Percentiles rank a stretch among this genome's conserved stretches.
phyloP scores from a whole-genome alignment of 2,888 invertebrate genomes.

The Cremastobaeus sp. region DNA sequence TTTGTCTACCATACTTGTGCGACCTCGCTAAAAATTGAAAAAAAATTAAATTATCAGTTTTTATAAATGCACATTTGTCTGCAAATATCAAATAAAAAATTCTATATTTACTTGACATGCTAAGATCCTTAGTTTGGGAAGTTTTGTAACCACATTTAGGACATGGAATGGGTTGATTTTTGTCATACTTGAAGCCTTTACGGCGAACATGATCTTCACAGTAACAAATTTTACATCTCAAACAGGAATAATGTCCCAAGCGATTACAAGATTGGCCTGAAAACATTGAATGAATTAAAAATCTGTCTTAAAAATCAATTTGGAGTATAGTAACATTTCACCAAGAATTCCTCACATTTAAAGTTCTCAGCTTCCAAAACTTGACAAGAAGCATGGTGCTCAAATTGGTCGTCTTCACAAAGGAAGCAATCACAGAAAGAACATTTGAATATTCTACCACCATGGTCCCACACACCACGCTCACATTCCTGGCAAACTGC shows the following conservation, averaged over 20 bases:
- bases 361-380: slow-evolving; percentile 95
- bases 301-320: slow-evolving; percentile 2
- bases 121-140: slow-evolving; percentile 94
- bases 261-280: slow-evolving; percentile 95
- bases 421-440: slow-evolving; percentile 92
- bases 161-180: slow-evolving; percentile 91
- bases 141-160: slow-evolving; percentile 96
- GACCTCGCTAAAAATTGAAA: slow-evolving; percentile 82
- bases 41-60: slow-evolving; percentile 13
- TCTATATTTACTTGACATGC: slow-evolving; percentile 91
- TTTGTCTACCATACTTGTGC: slow-evolving; percentile 94
- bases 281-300: slow-evolving; percentile 56
- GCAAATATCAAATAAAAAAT: slow-evolving; percentile 25
- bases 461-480: slow-evolving; percentile 96
- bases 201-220: slow-evolving; percentile 97
- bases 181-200: slow-evolving; percentile 92
- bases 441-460: slow-evolving; percentile 93
- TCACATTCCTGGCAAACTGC: slow-evolving; percentile 95
- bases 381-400: slow-evolving; percentile 98
- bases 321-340: too few species aligned
- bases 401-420: slow-evolving; percentile 97
- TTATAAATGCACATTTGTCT: neutral
- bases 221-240: slow-evolving; percentile 96
- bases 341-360: slow-evolving; percentile 85
- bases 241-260: slow-evolving; percentile 95